These are phyloP conservation scores for Lepisosteus osseus DNA, from an alignment of 2,113 vertebrate species.

Conservation along the genomic window DNA sequence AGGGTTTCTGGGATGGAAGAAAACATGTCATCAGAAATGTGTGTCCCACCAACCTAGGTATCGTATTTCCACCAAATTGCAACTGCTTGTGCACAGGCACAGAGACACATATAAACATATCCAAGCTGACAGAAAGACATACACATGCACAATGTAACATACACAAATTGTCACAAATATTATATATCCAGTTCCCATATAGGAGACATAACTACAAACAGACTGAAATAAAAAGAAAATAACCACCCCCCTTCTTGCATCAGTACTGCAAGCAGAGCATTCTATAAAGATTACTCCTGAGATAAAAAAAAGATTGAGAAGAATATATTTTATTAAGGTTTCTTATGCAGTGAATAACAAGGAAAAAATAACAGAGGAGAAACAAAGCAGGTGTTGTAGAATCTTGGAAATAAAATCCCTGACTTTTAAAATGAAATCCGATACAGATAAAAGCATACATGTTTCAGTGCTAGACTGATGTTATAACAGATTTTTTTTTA, in stretches of 20 bases:
- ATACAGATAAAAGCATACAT: constrained; percentile 13
- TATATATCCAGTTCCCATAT: constrained; percentile 40
- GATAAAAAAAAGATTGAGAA: constrained; percentile 21
- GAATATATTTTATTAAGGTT: constrained; percentile 34
- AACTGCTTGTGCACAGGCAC: constrained; percentile 16
- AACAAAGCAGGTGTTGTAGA: constrained; percentile 1
- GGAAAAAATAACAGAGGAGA: not conserved
- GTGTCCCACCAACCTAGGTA: not conserved
- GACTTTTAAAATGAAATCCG: constrained; percentile 3
- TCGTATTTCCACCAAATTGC: constrained; percentile 43
- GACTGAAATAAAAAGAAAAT: constrained; percentile 24
- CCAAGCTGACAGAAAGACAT: constrained; percentile 27
- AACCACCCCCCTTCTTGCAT: constrained; percentile 5
- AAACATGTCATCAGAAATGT: not conserved
- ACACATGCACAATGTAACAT: constrained; percentile 9
- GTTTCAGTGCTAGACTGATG: not conserved
- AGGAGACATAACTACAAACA: not conserved
- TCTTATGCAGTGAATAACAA: constrained; percentile 16
- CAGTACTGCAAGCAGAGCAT: constrained; percentile 12
- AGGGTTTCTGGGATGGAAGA: not conserved
- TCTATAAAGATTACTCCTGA: constrained; percentile 28
- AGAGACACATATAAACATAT: constrained; percentile 37
- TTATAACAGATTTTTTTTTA: constrained; percentile 1
- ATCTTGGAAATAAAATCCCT: constrained; percentile 22
- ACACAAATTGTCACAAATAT: constrained; percentile 49